Evolutionary conservation across 37 sponge, comb jelly and placozoan genomes (phyloP).

Genomic region (Halichondria panicea): DNA sequence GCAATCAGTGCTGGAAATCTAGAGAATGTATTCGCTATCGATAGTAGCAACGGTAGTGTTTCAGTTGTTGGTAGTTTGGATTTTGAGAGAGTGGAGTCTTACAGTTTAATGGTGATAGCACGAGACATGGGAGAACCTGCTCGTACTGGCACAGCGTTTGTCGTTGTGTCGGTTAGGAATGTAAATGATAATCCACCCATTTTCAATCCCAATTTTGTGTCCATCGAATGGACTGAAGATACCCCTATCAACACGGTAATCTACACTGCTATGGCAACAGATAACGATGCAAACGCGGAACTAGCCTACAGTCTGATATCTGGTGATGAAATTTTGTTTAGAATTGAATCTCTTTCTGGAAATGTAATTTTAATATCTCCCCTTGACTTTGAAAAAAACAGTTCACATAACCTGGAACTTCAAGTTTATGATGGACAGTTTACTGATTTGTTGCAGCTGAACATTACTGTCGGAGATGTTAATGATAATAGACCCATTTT

Average conservation of each 20-base stretch:
- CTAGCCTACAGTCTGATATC: constrained; percentile 8
- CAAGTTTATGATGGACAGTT: constrained; percentile 33
- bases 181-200: constrained; percentile 73
- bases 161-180: constrained; percentile 25
- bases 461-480: constrained; percentile 37
- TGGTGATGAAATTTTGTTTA: constrained; percentile 4
- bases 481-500: constrained; percentile 21
- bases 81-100: constrained; percentile 10
- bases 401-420: constrained; percentile 22
- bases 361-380: constrained; percentile 4
- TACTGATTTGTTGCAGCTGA: constrained; percentile 1
- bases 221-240: constrained; percentile 27
- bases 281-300: constrained; percentile 29
- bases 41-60: constrained; percentile 30
- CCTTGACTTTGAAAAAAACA: constrained; percentile 33
- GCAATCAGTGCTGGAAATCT: constrained; percentile 26
- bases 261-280: constrained; percentile 43
- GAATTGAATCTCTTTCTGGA: constrained; percentile 31
- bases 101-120: constrained; percentile 42
- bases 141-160: constrained; percentile 16
- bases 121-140: constrained; percentile 42
- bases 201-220: constrained; percentile 2
- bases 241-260: constrained; percentile 20
- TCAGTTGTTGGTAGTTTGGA: constrained; percentile 21
- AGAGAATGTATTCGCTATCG: constrained; percentile 18